Conservation (phyloP, 2,797 vertebrate genomes). For the Anabacerthia variegaticeps region DNA sequence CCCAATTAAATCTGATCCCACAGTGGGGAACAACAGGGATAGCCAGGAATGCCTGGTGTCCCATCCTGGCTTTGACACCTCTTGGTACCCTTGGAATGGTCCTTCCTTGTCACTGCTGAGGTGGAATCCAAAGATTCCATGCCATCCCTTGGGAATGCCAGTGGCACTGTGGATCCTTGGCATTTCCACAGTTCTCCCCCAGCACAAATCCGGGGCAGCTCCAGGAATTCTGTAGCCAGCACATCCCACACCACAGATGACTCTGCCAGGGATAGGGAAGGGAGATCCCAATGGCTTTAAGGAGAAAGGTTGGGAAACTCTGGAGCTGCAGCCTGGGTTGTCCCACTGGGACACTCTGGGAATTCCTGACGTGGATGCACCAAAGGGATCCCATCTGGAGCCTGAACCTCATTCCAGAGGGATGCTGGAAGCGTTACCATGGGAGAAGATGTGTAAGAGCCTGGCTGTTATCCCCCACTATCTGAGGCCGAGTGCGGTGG, state of each 20-base stretch:
- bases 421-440: background rate
- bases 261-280: background rate
- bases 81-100: background rate
- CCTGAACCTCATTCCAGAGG: background rate
- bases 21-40: background rate
- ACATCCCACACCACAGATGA: fast-evolving
- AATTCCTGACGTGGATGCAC: fast-evolving
- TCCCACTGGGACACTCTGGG: fast-evolving
- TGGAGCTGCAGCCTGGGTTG: background rate
- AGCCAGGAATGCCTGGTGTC: background rate
- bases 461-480: fast-evolving
- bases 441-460: fast-evolving
- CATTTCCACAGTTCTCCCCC: background rate
- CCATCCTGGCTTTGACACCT: fast-evolving
- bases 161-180: background rate
- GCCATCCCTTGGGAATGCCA: background rate
- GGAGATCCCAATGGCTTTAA: background rate
- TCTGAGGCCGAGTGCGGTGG: background rate
- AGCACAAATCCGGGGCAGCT: fast-evolving
- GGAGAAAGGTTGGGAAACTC: background rate
- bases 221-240: background rate
- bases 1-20: background rate
- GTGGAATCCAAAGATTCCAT: fast-evolving
- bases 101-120: too few relatives aligned
- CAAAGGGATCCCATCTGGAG: fast-evolving